phyloP scores from a whole-genome alignment of 2,113 vertebrate genomes.

The Potamarius usumacintae region DNA sequence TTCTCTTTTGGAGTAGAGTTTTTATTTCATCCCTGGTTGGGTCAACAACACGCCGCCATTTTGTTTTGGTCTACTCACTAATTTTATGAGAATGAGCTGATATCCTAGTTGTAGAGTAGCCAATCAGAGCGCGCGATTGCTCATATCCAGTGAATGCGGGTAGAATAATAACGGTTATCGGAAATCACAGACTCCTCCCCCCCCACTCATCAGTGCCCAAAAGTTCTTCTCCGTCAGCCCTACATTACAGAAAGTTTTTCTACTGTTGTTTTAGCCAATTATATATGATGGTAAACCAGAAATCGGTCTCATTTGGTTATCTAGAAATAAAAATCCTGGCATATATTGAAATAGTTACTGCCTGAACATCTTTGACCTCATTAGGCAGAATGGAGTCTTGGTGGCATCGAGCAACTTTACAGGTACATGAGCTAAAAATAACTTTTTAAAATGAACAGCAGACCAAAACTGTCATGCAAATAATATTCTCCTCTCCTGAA shows the following conservation, averaged over 20 bases:
- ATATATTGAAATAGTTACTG: neutral
- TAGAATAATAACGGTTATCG: too few relatives aligned
- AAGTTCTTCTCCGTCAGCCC: too few relatives aligned
- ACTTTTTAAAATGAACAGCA: constrained; percentile 6
- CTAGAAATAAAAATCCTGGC: neutral
- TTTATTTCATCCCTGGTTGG: too few relatives aligned
- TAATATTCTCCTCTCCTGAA: neutral
- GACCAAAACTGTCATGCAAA: constrained; percentile 5
- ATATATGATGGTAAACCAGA: neutral
- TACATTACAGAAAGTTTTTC: neutral
- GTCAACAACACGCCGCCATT: too few relatives aligned
- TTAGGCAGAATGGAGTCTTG: neutral
- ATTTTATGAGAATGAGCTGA: too few relatives aligned
- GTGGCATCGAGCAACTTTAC: neutral
- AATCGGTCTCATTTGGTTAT: neutral
- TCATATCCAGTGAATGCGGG: too few relatives aligned
- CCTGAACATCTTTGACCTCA: constrained; percentile 13
- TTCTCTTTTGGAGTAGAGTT: too few relatives aligned
- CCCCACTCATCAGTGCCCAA: too few relatives aligned
- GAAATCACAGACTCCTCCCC: too few relatives aligned
- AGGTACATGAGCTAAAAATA: constrained; percentile 13
- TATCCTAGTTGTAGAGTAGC: too few relatives aligned
- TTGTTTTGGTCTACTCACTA: too few relatives aligned
- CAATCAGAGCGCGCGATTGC: too few relatives aligned
- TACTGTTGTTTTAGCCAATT: neutral